Percentiles rank a stretch among this genome's conserved stretches.
Conservation (phyloP, 2,797 vertebrate species). For the Jordanella pulchra region DNA sequence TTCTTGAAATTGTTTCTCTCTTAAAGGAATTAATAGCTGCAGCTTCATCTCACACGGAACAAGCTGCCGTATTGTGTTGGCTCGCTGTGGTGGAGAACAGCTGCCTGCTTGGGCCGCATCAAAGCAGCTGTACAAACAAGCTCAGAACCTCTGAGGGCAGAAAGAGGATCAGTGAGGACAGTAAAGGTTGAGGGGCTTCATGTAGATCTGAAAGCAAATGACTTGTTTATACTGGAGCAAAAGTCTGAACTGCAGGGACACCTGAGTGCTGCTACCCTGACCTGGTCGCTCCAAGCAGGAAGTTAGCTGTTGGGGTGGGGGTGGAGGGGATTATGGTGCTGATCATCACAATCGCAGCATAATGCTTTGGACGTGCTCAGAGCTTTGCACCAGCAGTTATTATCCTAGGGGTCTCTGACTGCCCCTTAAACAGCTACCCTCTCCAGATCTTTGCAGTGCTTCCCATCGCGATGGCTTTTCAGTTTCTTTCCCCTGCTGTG, state of each 20-base stretch:
- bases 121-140: constrained; percentile 78
- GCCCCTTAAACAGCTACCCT: constrained; percentile 27
- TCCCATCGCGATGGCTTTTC: constrained; percentile 19
- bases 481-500: constrained; percentile 11
- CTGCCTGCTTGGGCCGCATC: constrained; percentile 58
- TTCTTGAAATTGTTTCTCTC: not conserved
- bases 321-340: constrained; percentile 35
- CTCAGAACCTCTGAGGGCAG: constrained; percentile 41
- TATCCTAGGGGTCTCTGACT: constrained; percentile 5
- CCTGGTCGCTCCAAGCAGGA: constrained; percentile 22
- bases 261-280: not conserved
- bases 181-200: constrained; percentile 36
- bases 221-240: not conserved
- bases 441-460: constrained; percentile 23
- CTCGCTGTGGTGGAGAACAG: constrained; percentile 59
- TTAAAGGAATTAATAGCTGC: constrained; percentile 49
- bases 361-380: constrained; percentile 41
- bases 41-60: constrained; percentile 62
- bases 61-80: constrained; percentile 67
- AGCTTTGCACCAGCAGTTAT: constrained; percentile 28
- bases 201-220: constrained; percentile 47
- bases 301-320: constrained; percentile 15
- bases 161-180: constrained; percentile 33
- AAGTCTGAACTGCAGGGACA: no score
- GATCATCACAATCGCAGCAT: constrained; percentile 47